Conservation (phyloP, 2,888 invertebrate species). For the Ectropis crepuscularia region DNA sequence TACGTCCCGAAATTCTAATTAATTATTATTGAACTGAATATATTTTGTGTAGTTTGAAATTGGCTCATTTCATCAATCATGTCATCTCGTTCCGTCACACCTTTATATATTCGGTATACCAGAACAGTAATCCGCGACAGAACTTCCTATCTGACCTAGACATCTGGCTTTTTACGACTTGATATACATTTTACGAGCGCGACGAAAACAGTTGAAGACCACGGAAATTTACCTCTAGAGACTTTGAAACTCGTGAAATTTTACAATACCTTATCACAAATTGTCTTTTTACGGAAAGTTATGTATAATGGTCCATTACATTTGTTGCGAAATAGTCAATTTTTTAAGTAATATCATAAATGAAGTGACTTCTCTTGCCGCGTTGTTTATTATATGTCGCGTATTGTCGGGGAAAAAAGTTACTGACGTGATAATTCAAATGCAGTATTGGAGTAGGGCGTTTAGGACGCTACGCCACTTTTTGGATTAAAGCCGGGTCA, state of each 20-base stretch:
- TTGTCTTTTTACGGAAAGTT: slow-evolving; percentile 55
- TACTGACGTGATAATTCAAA: too few relatives aligned
- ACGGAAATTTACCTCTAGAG: not conserved
- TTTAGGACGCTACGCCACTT: too few relatives aligned
- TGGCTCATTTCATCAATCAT: too few relatives aligned
- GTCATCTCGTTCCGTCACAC: not conserved
- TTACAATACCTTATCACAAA: slow-evolving; percentile 42
- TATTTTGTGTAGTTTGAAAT: too few relatives aligned
- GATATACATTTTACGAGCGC: not conserved
- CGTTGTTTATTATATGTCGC: too few relatives aligned
- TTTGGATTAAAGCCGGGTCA: too few relatives aligned
- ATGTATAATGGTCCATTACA: slow-evolving; percentile 42
- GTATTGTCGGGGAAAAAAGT: too few relatives aligned
- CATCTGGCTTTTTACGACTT: slow-evolving; percentile 5
- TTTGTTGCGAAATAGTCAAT: not conserved
- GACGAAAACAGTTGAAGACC: not conserved
- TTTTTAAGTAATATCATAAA: too few relatives aligned
- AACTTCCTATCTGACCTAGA: slow-evolving; percentile 15
- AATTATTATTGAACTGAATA: too few relatives aligned
- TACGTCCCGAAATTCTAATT: too few relatives aligned
- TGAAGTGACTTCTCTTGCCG: too few relatives aligned
- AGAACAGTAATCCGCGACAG: slow-evolving; percentile 1
- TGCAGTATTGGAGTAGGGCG: too few relatives aligned
- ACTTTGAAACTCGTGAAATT: slow-evolving; percentile 14
- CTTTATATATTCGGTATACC: not conserved